Evolutionary conservation across 2,888 invertebrate genomes (phyloP), one percentile per base, ranked within the genome.

Genomic region (Ormia ochracea): DNA sequence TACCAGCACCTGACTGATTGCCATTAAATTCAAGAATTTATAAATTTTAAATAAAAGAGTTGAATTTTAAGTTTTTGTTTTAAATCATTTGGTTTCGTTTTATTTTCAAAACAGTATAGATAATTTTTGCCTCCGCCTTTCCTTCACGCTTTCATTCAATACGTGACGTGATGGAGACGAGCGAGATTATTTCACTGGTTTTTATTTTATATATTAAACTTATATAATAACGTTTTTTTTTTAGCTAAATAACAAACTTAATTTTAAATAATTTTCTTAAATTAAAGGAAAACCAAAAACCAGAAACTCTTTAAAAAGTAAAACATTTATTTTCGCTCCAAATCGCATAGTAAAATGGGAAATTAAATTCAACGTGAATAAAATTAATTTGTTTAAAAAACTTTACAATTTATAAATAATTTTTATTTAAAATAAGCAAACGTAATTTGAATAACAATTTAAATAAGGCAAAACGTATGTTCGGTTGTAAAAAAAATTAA

Each of bases 401-500:
- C 23, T 61, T 28, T 28, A 10, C n/a, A 56, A 31, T 56, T 48
- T 36, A 31, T 54, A 43, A 66, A 61, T 17, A 14, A 56, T n/a
- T 41, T 59, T 31, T 58, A 43, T 63, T 26, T 52, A 28, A 59
- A 56, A 41, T 38, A 56, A 65, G 36, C 61, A 36, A 65, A 63
- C 45, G 14, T 9, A 41, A 52, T 41, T 41, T 12, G 17, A 19
- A 52, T 52, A 75, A 73, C 76, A 9, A 48, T 45, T 70, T 58
- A 82, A 81, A 75, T 78, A 82, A 82, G 82, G 82, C 82, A 82
- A 75, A 82, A 70, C 41, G 43, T 50, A 68, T 72, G 56, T 73
- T 68, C 45, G n/a, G n/a, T 7, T 4, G 7, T 21, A 19, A 59
- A 65, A 17, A 19, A 59, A 65, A 17, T 21, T 36, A 50, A 33